Base-by-base conservation (phyloP, 2,797 vertebrate genomes). In the Tamandua tetradactyla region DNA sequence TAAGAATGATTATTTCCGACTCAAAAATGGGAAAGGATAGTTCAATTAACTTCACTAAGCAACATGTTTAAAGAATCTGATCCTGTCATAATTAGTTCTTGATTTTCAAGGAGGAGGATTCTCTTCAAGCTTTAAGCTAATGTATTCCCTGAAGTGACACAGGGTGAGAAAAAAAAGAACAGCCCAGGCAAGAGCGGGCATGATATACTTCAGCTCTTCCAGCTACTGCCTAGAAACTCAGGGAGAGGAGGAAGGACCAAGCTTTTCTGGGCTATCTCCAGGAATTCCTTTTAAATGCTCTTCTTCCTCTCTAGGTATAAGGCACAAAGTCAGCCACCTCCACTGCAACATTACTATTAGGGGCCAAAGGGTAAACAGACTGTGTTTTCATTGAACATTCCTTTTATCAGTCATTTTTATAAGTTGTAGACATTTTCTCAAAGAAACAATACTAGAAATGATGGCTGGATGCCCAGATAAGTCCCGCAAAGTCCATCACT, bases 51-150 rank as follows among this genome's bases (percentile, higher is more conserved):
- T 62, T 85, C 49, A 81, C 57, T 49, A 78, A 68, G 35, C 49
- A 89, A 95, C 42, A 23, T 59, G 88, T 79, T 95, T 91, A 95
- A 93, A 85, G 57, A 95, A 88, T 68, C 74, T 59, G 82, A 91
- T 71, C 79, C 74, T 79, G 59, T 84, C 68, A 57, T 37, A 94
- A 85, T 12, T 89, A 92, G 37, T 40, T 78, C 55, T n/a, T 90
- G 2, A 55, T n/a, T 94, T 95, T 93, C 76, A 90, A 87, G 95
- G 81, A 30, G 7, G 64, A 55, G 87, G 95, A 92, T 44, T 6
- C 55, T 75, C 87, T 89, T 23, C 47, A 66, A 87, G 61, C 14
- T 47, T 57, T 91, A 95, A 82, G 20, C 18, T 83, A 44, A 94
- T 91, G 66, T 62, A 32, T 40, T 66, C 94, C 92, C 68, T 96